Conservation (phyloP, 53 echinoderm and acorn worm species). For the Stichopus horrens region DNA sequence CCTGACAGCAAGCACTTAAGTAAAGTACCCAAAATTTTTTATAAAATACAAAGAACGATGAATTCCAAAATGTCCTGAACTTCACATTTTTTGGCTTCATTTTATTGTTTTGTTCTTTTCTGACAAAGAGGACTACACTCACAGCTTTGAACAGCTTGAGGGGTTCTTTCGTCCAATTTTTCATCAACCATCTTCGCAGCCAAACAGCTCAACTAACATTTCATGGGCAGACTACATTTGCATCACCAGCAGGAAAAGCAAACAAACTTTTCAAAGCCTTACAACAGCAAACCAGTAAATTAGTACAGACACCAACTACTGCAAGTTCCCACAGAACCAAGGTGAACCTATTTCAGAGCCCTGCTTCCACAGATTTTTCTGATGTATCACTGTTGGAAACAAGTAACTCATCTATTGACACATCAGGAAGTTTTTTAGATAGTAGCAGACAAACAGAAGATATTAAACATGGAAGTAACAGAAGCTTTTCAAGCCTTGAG, state of each 20-base stretch:
- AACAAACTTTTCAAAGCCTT: slow-evolving; percentile 49
- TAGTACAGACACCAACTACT: slow-evolving; percentile 1
- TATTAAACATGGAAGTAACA: slow-evolving; percentile 39
- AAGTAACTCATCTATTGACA: not conserved
- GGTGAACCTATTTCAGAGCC: slow-evolving; percentile 25
- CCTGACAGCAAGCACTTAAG: no score
- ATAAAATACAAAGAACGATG: no score
- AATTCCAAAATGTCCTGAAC: not conserved
- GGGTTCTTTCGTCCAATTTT: slow-evolving; percentile 68
- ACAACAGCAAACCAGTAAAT: slow-evolving; percentile 40
- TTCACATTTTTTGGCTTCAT: no score
- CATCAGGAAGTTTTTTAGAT: slow-evolving; percentile 36
- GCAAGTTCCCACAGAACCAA: slow-evolving; percentile 22
- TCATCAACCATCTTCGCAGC: slow-evolving; percentile 83
- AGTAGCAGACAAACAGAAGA: slow-evolving; percentile 51
- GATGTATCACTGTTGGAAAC: slow-evolving; percentile 21
- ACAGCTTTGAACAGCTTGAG: slow-evolving; percentile 42
- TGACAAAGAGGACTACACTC: not conserved
- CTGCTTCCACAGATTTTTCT: slow-evolving; percentile 29
- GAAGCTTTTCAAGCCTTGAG: not conserved
- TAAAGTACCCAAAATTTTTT: no score
- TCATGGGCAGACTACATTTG: slow-evolving; percentile 66
- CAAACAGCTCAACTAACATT: slow-evolving; percentile 79
- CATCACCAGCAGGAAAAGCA: slow-evolving; percentile 85
- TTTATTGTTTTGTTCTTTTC: not conserved